Evolutionary conservation across 2,888 invertebrate species (phyloP), one percentile per base, ranked within the genome.

Genomic region (Abrostola triplasia): DNA sequence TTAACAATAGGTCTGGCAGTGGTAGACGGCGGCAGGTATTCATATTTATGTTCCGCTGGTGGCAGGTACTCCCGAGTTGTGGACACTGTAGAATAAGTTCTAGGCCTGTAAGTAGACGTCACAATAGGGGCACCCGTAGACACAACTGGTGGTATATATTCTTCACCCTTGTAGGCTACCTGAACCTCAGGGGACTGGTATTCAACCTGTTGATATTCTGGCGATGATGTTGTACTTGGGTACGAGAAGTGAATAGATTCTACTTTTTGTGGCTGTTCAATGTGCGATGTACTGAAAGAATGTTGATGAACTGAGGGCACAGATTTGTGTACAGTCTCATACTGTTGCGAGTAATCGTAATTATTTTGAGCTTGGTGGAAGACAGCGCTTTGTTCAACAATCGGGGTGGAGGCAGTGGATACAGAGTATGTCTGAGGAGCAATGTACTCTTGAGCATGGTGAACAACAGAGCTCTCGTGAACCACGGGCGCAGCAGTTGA

Each of bases 141-240:
- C 7, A 87, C 88, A 0, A 89, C 88, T 42, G 94, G 92, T 35
- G 90, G 93, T 44, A 94, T 81, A 70, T 94, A 94, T 77, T 93
- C 92, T 79, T 93, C 92, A 13, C 88, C 85, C 72, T 90, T 91
- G 70, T 93, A 92, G 10, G 79, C 89, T 10, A 87, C 84, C 79
- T 93, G 93, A 60, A 94, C 90, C 80, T 94, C 92, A 40, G 94
- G 92, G 0, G 88, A 80, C 71, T 92, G 87, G 59, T 91, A 91
- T 53, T 80, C 79, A 12, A 84, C 84, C 79, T 90, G 90, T 52
- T 89, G 88, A 64, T 89, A 92, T 65, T 85, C 87, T 6, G 85
- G 86, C 11, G 83, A 83, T 1, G 81, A 76, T 57, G 84, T 88
- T 5, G 84, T 82, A 51, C 85, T 87, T 36, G 92, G 90, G 71